phyloP scores from a whole-genome alignment of 1,140 invertebrate species.

The Ostrea denselamellosa region DNA sequence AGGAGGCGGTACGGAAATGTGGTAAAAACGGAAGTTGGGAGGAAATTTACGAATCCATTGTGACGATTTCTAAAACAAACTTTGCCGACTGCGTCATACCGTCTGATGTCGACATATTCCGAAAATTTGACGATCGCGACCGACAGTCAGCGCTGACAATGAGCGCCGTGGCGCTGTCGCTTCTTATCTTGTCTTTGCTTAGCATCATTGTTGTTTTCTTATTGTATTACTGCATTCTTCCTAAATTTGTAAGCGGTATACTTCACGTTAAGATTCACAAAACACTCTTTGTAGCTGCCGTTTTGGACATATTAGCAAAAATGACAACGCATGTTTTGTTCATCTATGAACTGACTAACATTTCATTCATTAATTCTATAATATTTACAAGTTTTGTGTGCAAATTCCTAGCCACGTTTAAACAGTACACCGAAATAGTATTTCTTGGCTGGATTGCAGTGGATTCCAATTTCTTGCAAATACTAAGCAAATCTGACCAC shows the following conservation, averaged over 20 bases:
- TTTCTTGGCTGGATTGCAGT: conserved; percentile 48
- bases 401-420: conserved; percentile 45
- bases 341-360: conserved; percentile 18
- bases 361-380: not conserved
- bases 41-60: conserved; percentile 41
- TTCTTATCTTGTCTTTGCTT: conserved; percentile 38
- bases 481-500: conserved; percentile 48
- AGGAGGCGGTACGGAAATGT: conserved; percentile 47
- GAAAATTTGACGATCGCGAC: not conserved
- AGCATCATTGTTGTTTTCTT: conserved; percentile 44
- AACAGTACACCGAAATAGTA: conserved; percentile 46
- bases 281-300: conserved; percentile 42
- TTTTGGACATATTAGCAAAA: conserved; percentile 49
- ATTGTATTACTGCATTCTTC: conserved; percentile 49
- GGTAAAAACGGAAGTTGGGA: conserved; percentile 43
- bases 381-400: conserved; percentile 22
- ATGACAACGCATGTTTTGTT: conserved; percentile 41
- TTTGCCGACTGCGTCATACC: conserved; percentile 45
- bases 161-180: conserved; percentile 44
- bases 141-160: conserved; percentile 6
- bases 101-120: not conserved
- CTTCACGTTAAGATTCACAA: conserved; percentile 49
- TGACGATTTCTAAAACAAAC: conserved; percentile 50
- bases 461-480: conserved; percentile 52
- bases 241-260: conserved; percentile 50